Evolutionary conservation across 2,113 vertebrate species (phyloP), one percentile per base, ranked within the genome.

Genomic region (Ophiodon elongatus): DNA sequence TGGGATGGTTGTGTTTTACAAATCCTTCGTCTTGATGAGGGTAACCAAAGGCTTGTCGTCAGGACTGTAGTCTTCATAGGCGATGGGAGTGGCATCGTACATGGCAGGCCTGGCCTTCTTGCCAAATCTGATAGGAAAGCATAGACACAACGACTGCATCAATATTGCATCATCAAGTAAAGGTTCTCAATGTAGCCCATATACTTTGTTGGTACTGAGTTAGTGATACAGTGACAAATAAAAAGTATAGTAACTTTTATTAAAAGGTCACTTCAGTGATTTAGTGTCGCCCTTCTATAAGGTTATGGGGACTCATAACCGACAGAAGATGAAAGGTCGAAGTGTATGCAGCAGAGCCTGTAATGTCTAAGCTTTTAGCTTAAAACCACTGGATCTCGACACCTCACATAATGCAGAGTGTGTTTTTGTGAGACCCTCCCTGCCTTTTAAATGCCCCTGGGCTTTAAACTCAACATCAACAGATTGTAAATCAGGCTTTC

Each of bases 21-120:
- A 98, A 98, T 99, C 98, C 96, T 99, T 99, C 29, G 98, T 99
- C 96, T 99, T 99, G 93, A 99, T 99, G 92, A 99, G 96, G 75
- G 98, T 99, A 85, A 99, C 98, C 94, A 99, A 94, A 68, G 98
- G 98, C 91, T 99, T 99, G 95, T 99, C 98, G 47, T 99, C 98
- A 0, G 98, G 97, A 87, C 98, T 99, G 95, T 98, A 99, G 93
- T 99, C 98, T 94, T 99, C 98, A 8, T 99, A 99, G 86, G 97
- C 95, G 78, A 99, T 98, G 57, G 98, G 97, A 17, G 97, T 98
- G 82, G 98, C 98, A 0, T 99, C 98, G 0, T 99, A 99, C 98
- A 99, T 99, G 0, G 97, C 97, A 29, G 98, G 97, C 50, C 97
- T 95, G 29, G 97, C 95, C 94, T 99, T 99, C 97, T 99, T 99